phyloP scores from a whole-genome alignment of 2,888 invertebrate genomes.

The Pollenia angustigena region DNA sequence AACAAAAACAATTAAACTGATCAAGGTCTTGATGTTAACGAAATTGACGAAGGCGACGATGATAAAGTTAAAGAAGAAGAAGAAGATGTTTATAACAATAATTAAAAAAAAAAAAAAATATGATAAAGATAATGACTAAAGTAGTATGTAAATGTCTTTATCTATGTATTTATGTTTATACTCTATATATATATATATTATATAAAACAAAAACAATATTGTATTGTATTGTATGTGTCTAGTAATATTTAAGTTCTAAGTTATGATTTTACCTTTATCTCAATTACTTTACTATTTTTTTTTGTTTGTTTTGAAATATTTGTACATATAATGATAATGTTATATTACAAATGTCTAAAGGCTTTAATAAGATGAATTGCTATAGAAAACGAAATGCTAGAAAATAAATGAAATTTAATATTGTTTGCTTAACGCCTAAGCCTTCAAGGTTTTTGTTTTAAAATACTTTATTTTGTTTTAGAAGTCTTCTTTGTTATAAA shows the following conservation, averaged over 20 bases:
- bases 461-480: background rate
- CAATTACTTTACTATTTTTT: conserved; percentile 24
- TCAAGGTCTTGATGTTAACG: conserved; percentile 65
- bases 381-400: background rate
- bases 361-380: conserved; percentile 36
- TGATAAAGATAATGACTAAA: conserved; percentile 56
- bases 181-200: conserved; percentile 54
- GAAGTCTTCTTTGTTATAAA: no score
- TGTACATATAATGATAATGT: conserved; percentile 40
- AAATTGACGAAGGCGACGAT: conserved; percentile 45
- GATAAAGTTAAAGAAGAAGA: conserved; percentile 17
- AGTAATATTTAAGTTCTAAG: conserved; percentile 67
- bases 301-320: conserved; percentile 47
- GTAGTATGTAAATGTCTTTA: conserved; percentile 57
- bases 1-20: conserved; percentile 51
- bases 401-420: background rate
- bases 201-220: conserved; percentile 35
- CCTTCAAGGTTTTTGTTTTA: conserved; percentile 7
- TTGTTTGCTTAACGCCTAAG: background rate
- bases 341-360: conserved; percentile 40
- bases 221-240: conserved; percentile 65
- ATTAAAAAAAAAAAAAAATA: conserved; percentile 30
- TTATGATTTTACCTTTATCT: conserved; percentile 48
- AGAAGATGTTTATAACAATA: conserved; percentile 47
- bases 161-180: conserved; percentile 70